Evolutionary conservation across 2,113 vertebrate genomes (phyloP).

Genomic region (Cynopterus brachyotis): DNA sequence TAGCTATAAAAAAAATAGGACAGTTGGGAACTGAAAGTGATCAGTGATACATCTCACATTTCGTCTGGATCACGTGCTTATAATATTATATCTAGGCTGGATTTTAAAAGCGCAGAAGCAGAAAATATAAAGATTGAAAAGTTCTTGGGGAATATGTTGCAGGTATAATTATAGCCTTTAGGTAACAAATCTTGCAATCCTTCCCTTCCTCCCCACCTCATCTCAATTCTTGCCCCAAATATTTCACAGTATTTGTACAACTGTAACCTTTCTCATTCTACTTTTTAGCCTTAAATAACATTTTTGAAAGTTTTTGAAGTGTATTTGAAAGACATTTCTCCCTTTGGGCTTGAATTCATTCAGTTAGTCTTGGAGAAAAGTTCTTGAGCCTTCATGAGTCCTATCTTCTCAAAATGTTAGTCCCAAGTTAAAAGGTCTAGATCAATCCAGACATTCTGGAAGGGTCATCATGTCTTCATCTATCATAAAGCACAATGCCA

Average conservation of each 20-base stretch:
- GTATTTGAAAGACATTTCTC: neutral
- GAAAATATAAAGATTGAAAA: conserved; percentile 1
- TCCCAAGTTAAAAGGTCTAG: neutral
- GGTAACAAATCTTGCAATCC: neutral
- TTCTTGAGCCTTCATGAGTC: neutral
- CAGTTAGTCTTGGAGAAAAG: neutral
- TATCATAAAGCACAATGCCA: neutral
- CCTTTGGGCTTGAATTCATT: neutral
- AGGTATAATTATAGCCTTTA: neutral
- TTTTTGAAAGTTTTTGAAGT: conserved; percentile 11
- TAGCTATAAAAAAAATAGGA: conserved; percentile 53
- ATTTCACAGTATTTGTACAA: neutral
- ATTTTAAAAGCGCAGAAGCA: neutral
- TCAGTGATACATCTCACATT: conserved; percentile 24
- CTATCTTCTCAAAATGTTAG: neutral
- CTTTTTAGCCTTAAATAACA: neutral
- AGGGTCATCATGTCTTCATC: neutral
- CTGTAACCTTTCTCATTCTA: neutral
- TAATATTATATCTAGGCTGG: neutral
- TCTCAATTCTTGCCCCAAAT: neutral
- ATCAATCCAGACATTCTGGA: neutral
- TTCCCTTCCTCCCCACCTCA: neutral
- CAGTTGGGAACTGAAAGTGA: conserved; percentile 20
- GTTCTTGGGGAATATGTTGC: neutral
- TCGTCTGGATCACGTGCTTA: neutral